These are phyloP conservation scores for Drosophila subpulchrella DNA, from an alignment of 1,140 invertebrate species.

Conservation along the genomic window DNA sequence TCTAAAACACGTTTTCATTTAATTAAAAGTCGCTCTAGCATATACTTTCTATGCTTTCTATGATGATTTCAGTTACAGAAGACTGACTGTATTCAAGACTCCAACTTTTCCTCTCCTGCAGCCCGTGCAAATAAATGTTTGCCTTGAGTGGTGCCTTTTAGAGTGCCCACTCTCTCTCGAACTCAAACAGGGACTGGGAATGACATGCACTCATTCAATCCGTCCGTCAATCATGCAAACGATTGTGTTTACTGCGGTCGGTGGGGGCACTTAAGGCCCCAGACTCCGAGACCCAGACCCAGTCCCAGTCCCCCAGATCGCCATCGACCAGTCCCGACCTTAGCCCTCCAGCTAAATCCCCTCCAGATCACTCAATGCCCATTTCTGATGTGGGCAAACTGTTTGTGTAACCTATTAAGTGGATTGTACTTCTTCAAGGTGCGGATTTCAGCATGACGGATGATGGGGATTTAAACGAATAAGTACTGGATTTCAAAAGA, in stretches of 20 bases:
- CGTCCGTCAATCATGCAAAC: slow-evolving; percentile 55
- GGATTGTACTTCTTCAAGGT: slow-evolving; percentile 27
- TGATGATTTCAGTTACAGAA: slow-evolving; percentile 11
- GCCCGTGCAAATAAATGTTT: slow-evolving; percentile 49
- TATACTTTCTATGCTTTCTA: slow-evolving; percentile 1
- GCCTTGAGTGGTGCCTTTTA: slow-evolving; percentile 55
- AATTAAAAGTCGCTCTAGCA: not conserved
- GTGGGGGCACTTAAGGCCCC: slow-evolving; percentile 28
- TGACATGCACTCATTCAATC: slow-evolving; percentile 62
- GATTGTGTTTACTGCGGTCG: slow-evolving; percentile 40
- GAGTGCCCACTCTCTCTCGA: slow-evolving; percentile 40
- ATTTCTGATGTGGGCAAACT: slow-evolving; percentile 25
- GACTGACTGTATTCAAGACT: slow-evolving; percentile 3
- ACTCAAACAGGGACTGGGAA: slow-evolving; percentile 37
- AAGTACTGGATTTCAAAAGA: not conserved
- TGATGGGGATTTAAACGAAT: not conserved
- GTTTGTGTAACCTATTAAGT: slow-evolving; percentile 29
- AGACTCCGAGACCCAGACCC: slow-evolving; percentile 8
- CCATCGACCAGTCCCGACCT: slow-evolving; percentile 12
- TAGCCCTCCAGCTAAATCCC: slow-evolving; percentile 7
- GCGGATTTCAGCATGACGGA: slow-evolving; percentile 8
- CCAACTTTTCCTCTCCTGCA: slow-evolving; percentile 13
- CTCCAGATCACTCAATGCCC: slow-evolving; percentile 18
- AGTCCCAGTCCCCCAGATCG: not conserved
- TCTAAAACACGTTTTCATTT: not conserved